Conservation (phyloP, 2,888 invertebrate genomes). For the Marasmarcha lunaedactyla region DNA sequence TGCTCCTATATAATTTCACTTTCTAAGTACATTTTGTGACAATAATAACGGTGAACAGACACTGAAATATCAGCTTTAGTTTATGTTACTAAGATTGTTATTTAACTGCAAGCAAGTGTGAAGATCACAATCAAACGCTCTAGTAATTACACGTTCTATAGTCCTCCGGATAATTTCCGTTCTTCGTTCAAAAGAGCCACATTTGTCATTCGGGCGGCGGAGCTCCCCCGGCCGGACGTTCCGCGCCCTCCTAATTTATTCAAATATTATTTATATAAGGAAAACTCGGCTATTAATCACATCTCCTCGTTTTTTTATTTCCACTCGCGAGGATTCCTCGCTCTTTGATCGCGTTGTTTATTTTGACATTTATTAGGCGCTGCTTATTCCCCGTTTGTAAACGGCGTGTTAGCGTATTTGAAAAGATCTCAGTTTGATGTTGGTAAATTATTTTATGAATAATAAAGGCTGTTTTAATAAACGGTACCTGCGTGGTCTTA, state of each 20-base stretch:
- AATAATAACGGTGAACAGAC: conserved; percentile 36
- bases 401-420: conserved; percentile 23
- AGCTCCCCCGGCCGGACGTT: conserved; percentile 56
- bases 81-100: conserved; percentile 24
- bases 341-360: conserved; percentile 49
- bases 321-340: conserved; percentile 42
- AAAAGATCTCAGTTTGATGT: no score
- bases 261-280: conserved; percentile 69
- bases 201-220: conserved; percentile 66
- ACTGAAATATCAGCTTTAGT: conserved; percentile 28
- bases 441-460: no score
- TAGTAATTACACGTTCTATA: conserved; percentile 62
- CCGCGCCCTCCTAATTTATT: conserved; percentile 61
- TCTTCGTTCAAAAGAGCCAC: conserved; percentile 62
- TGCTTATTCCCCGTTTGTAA: conserved; percentile 25
- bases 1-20: conserved; percentile 61
- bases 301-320: conserved; percentile 63
- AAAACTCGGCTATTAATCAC: conserved; percentile 67
- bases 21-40: conserved; percentile 63
- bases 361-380: conserved; percentile 44
- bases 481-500: no score
- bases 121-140: conserved; percentile 53
- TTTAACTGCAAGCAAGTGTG: conserved; percentile 21
- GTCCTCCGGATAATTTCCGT: conserved; percentile 68
- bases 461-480: no score